Evolutionary conservation across 2,888 invertebrate genomes (phyloP), one percentile per base, ranked within the genome.

Genomic region (Nebria salina): DNA sequence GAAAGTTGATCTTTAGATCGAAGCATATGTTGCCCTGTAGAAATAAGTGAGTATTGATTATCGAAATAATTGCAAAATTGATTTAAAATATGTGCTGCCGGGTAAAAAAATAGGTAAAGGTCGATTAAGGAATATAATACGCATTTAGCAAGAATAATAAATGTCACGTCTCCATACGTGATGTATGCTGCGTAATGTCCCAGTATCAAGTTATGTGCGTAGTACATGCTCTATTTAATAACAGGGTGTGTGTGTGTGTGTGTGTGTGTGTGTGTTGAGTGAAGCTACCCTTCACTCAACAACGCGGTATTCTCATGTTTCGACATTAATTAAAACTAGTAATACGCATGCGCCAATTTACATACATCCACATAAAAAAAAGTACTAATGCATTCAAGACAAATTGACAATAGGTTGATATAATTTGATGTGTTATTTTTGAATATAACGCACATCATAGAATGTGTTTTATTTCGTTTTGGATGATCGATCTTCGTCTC

Each of bases 281-380:
- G 5, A 5, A 34, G 34, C 34, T 34, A 34, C 70, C 70, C 70
- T 70, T 70, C 70, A 70, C 70, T 70, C 70, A 70, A 34, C 70
- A 70, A 5, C 70, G 70, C 70, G 26, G 25, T 70, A 11, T 34
- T 34, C 34, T 34, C 4, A 42, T 34, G 26, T 73, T 73, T 34
- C 73, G 73, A 73, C 73, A 73, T 42, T 73, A 73, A 73, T 73
- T 73, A 72, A 72, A 26, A 26, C 7, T 25, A 73, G 13, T 73
- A 41, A 34, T 41, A 42, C 73, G 43, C 41, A 34, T 41, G 73
- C 73, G 43, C 41, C 9, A 9, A 20, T 20, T 20, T 20, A 20
- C 20, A 20, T 20, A 20, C 20, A 20, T 20, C 20, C 20, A 20
- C 20, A 20, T 20, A 20, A 20, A 20, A 20, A 20, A 20, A 20